A percentile compares a stretch with the other conserved stretches of the same genome.
These are phyloP conservation scores for Pentalonia nigronervosa DNA, from an alignment of 1,140 invertebrate genomes.

Conservation along the genomic window DNA sequence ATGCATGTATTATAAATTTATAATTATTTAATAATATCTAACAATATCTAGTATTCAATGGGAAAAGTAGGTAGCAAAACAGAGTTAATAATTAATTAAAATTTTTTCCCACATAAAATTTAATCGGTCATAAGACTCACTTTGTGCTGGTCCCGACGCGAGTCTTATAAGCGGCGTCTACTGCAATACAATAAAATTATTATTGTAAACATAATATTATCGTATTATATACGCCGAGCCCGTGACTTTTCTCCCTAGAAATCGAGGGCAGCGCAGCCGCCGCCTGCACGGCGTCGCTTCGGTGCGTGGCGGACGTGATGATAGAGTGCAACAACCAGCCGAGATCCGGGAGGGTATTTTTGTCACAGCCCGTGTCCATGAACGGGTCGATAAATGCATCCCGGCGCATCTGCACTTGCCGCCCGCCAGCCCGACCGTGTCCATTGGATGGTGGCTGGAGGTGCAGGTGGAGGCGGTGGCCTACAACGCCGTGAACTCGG, in stretches of 20 bases:
- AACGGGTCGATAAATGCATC: constrained; percentile 56
- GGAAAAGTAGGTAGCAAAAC: no score
- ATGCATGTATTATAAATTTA: no score
- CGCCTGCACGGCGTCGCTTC: background rate
- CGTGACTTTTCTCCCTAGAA: background rate
- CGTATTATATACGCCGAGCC: background rate
- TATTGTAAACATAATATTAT: background rate
- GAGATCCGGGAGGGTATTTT: background rate
- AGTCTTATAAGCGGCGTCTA: no score
- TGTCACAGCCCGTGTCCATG: constrained; percentile 5
- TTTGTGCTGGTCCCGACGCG: no score
- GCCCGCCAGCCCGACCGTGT: background rate
- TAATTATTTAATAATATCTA: no score
- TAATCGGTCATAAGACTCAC: no score
- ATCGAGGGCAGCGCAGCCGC: background rate
- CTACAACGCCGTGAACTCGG: background rate
- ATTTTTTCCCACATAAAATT: no score
- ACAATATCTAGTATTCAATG: no score
- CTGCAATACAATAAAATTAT: no score
- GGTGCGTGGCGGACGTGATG: background rate
- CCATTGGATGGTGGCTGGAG: no score
- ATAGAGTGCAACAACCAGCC: constrained; percentile 39
- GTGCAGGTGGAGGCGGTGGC: no score
- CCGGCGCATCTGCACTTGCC: constrained; percentile 52
- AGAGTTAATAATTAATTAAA: no score